Percentiles rank a stretch among this genome's conserved stretches.
These are phyloP conservation scores for Himalopsyche tibetana DNA, from an alignment of 2,888 invertebrate genomes.

Conservation along the genomic window DNA sequence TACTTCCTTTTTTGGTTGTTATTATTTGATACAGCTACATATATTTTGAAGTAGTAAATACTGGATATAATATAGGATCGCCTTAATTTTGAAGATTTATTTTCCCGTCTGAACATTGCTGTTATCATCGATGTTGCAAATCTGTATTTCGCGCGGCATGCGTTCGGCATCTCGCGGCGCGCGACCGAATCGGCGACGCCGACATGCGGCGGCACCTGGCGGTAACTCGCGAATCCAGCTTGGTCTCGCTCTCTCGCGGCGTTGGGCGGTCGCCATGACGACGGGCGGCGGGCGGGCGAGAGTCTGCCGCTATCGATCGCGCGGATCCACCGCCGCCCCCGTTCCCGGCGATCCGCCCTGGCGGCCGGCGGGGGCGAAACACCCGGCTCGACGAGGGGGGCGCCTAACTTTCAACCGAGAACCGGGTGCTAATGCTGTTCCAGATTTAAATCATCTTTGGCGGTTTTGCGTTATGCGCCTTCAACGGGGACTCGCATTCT, in stretches of 20 bases:
- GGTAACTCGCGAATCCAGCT: slow-evolving; percentile 40
- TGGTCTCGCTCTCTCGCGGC: slow-evolving; percentile 39
- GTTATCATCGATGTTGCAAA: not conserved
- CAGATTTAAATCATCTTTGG: slow-evolving; percentile 27
- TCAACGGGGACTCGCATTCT: not conserved
- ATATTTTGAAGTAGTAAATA: not conserved
- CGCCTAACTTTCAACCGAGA: slow-evolving; percentile 19
- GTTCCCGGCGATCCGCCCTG: slow-evolving; percentile 21
- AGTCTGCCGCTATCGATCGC: slow-evolving; percentile 66
- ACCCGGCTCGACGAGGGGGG: slow-evolving; percentile 46
- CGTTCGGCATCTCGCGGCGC: slow-evolving; percentile 46
- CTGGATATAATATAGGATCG: not conserved
- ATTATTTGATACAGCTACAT: no score
- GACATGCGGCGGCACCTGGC: slow-evolving; percentile 51
- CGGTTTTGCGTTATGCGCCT: slow-evolving; percentile 1
- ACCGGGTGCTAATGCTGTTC: slow-evolving; percentile 35
- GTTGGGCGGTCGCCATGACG: slow-evolving; percentile 63
- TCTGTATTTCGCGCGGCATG: slow-evolving; percentile 12
- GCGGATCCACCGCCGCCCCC: slow-evolving; percentile 49
- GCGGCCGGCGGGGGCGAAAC: slow-evolving; percentile 39
- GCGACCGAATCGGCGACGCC: slow-evolving; percentile 1
- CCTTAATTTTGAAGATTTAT: not conserved
- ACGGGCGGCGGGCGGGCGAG: slow-evolving; percentile 56
- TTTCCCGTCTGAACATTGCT: not conserved
- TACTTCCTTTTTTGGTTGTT: no score